Percentiles rank a stretch among this genome's conserved stretches.
Evolutionary conservation across 1,140 invertebrate genomes (phyloP).

Genomic region (Aphaenogaster ashmeadi): DNA sequence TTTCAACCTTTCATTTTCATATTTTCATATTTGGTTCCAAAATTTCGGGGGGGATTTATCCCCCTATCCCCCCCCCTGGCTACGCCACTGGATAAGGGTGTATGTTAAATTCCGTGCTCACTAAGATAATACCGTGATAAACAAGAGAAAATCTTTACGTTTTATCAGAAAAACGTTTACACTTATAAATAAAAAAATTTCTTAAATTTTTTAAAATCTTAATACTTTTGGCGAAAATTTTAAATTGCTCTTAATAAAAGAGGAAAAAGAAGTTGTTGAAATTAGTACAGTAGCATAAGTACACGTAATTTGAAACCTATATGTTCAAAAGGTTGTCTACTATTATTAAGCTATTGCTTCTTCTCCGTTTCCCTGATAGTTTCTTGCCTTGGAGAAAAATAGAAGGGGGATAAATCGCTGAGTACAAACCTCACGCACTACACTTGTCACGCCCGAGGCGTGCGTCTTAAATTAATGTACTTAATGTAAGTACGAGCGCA

Average conservation of each 20-base stretch:
- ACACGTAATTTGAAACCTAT: background rate
- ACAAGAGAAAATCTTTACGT: background rate
- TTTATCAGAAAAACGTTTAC: background rate
- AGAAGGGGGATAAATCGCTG: background rate
- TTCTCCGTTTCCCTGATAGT: no score
- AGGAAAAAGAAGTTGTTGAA: background rate
- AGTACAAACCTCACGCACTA: background rate
- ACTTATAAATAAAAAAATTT: background rate
- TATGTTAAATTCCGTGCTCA: background rate
- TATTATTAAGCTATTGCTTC: background rate
- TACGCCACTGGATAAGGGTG: no score
- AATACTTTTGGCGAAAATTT: background rate
- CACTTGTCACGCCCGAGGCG: slow-evolving; percentile 20
- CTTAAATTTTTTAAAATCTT: background rate
- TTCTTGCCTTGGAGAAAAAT: background rate
- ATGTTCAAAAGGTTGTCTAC: background rate
- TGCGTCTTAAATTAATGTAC: slow-evolving; percentile 1
- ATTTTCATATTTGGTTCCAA: no score
- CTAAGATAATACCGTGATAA: background rate
- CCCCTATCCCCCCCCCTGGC: no score
- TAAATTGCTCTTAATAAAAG: background rate
- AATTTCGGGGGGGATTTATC: no score
- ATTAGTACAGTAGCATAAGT: background rate
- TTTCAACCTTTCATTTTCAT: no score
- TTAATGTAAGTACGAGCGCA: slow-evolving; percentile 25